Conservation (phyloP, 2,113 vertebrate genomes). For the Numida meleagris region DNA sequence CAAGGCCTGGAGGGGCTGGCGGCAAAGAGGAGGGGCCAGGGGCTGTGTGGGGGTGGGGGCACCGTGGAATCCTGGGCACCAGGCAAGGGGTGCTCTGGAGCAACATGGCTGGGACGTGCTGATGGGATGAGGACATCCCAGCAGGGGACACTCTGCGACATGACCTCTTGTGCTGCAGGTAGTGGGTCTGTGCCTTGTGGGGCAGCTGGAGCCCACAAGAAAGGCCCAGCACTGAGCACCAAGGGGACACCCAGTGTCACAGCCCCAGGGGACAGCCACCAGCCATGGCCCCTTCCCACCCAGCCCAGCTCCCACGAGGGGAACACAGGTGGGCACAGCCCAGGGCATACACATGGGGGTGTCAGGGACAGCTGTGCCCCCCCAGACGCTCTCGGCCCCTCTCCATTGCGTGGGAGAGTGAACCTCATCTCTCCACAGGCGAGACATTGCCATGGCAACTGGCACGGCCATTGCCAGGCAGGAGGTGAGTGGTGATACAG, state of each 20-base stretch:
- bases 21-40: neutral
- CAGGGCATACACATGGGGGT: neutral
- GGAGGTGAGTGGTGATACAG: neutral
- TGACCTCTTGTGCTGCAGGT: rapidly evolving
- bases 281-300: neutral
- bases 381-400: neutral
- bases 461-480: slow-evolving; percentile 4
- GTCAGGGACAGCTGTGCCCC: neutral
- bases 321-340: neutral
- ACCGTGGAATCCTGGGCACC: neutral
- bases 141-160: neutral
- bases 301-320: neutral
- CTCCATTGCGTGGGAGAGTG: neutral
- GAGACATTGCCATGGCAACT: slow-evolving; percentile 44
- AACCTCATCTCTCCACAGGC: slow-evolving; percentile 17
- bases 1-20: neutral
- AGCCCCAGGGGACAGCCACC: neutral
- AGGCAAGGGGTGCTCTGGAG: neutral
- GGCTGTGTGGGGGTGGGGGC: neutral
- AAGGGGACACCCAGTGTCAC: neutral
- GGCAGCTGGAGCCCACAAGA: neutral
- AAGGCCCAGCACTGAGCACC: neutral
- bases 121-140: neutral
- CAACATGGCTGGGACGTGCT: neutral
- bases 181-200: neutral